Evolutionary conservation across 2,888 invertebrate species (phyloP), one percentile per base, ranked within the genome.

Genomic region (Dromius quadrimaculatus): DNA sequence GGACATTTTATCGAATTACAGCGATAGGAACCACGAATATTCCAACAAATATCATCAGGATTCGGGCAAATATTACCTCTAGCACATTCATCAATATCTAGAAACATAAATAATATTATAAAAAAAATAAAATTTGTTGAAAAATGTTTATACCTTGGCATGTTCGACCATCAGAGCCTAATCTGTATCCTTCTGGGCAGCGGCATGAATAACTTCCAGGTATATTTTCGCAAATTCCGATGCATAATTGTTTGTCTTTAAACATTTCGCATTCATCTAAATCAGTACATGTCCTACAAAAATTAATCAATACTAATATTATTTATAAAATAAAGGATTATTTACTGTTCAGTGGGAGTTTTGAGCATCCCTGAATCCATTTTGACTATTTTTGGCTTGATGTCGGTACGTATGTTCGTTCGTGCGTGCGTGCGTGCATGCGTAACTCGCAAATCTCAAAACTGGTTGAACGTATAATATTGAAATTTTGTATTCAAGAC

Each of bases 1-100:
- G 97, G 97, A 80, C 98, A 98, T 47, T 87, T 85, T 73, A 98
- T 92, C 13, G 86, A 86, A 76, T 94, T 93, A 79, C 98, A 98
- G 77, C 94, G 91, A 83, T 89, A 94, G 69, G 92, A 87, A 0
- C 98, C 98, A 71, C 94, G 86, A 0, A 92, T 94, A 82, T 98
- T 98, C 75, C 96, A 90, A 79, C 98, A 98, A 57, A 93, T 88
- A 75, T 92, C 88, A 72, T 92, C 89, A 0, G 86, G 80, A n/a
- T 85, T 85, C 0, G 83, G 82, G 70, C 89, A 88, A 2, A 84
- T 83, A 47, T 79, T 82, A 3, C 83, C 81, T 65, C 83, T 81
- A 20, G 80, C 77, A 77, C 93, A 93, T 81, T 93, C 93, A 77
- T 93, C 90, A 72, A 92, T 86, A 82, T 93, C 93, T 86, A 41